These are phyloP conservation scores for Andrena hattorfiana DNA, from an alignment of 2,888 invertebrate species.

Conservation along the genomic window DNA sequence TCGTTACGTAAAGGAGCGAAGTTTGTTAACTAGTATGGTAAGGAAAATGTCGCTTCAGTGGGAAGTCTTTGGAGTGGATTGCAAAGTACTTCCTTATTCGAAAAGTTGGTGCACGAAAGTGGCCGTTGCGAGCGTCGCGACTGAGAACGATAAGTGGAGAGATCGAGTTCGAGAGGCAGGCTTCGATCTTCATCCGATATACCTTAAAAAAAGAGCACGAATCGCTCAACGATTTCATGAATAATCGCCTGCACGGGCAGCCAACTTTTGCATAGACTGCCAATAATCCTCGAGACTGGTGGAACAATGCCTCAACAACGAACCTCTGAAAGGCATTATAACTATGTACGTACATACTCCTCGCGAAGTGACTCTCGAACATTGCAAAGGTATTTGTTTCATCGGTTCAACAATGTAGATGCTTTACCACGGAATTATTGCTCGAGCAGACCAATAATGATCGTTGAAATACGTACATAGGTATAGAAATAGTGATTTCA, in stretches of 20 bases:
- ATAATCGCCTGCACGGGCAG: slow-evolving; percentile 32
- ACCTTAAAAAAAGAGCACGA: slow-evolving; percentile 25
- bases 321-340: not conserved
- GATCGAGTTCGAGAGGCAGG: slow-evolving; percentile 31
- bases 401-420: not conserved
- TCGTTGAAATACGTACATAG: not conserved
- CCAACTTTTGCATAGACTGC: slow-evolving; percentile 14
- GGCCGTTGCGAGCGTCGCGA: slow-evolving; percentile 28
- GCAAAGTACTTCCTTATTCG: slow-evolving; percentile 31
- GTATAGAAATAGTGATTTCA: not conserved
- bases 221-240: slow-evolving; percentile 32
- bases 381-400: not conserved
- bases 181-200: slow-evolving; percentile 25
- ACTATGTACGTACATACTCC: not conserved
- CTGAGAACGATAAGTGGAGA: not conserved
- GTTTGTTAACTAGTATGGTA: not conserved
- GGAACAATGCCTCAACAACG: slow-evolving; percentile 3
- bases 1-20: not conserved
- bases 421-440: not conserved
- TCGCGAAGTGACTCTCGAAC: not conserved
- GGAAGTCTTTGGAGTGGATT: slow-evolving; percentile 14
- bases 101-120: slow-evolving; percentile 40
- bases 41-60: not conserved
- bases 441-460: not conserved
- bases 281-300: slow-evolving; percentile 1